Evolutionary conservation across 2,113 vertebrate species (phyloP).

Genomic region (Cepphus grylle): DNA sequence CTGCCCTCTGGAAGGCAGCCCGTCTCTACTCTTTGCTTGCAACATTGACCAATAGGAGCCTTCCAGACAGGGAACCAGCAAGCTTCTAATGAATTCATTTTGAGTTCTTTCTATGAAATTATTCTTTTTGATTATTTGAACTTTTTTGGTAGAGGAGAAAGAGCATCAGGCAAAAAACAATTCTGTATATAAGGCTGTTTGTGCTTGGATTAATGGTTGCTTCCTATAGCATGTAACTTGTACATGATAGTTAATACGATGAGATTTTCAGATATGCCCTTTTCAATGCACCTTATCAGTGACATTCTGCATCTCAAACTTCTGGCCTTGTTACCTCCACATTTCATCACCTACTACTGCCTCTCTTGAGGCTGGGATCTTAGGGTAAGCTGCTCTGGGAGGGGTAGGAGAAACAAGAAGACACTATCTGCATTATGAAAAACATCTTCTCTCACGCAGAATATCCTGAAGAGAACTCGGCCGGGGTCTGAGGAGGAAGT

Average conservation of each 20-base stretch:
- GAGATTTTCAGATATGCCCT: not conserved
- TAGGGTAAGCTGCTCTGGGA: not conserved
- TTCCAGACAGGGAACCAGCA: not conserved
- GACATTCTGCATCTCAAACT: not conserved
- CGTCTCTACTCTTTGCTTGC: not conserved
- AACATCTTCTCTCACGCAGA: conserved; percentile 69
- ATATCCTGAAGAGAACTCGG: conserved; percentile 90
- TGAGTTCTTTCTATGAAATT: not conserved
- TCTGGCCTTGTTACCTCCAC: not conserved
- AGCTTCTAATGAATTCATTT: not conserved
- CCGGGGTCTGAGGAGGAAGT: conserved; percentile 83
- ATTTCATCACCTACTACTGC: not conserved
- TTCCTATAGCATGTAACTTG: not conserved
- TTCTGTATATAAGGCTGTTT: not conserved
- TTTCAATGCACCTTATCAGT: not conserved
- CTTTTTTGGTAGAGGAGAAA: not conserved
- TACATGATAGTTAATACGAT: not conserved
- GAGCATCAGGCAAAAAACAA: not conserved
- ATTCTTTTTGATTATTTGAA: not conserved
- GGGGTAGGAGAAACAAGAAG: too few relatives aligned
- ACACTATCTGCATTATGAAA: not conserved
- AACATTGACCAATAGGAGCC: not conserved
- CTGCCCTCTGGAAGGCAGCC: not conserved
- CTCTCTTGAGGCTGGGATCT: not conserved
- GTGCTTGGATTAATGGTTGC: not conserved